Conservation (phyloP, 2,797 vertebrate species). For the Sebastes itinus region DNA sequence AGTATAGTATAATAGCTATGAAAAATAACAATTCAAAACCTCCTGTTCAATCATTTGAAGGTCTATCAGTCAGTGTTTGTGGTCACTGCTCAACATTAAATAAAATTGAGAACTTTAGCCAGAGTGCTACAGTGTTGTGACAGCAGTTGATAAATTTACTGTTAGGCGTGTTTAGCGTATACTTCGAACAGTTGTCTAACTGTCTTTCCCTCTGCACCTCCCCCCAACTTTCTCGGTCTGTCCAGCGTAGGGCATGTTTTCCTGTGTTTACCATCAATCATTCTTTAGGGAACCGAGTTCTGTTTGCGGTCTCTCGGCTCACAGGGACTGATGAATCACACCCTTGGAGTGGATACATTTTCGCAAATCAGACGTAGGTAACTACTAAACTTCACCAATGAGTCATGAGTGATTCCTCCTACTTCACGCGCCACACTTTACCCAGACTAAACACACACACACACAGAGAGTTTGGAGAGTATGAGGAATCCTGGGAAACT, state of each 20-base stretch:
- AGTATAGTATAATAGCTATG: neutral
- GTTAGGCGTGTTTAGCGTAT: neutral
- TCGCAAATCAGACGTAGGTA: constrained; percentile 16
- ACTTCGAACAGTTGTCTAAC: neutral
- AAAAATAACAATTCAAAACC: neutral
- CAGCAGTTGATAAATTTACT: neutral
- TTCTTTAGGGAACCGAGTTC: neutral
- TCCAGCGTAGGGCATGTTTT: neutral
- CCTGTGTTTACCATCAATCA: constrained; percentile 14
- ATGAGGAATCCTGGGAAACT: constrained; percentile 50
- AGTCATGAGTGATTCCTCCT: constrained; percentile 45
- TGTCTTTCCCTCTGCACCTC: neutral
- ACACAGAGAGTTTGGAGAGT: constrained; percentile 8
- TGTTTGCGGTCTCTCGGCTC: neutral
- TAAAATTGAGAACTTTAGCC: neutral
- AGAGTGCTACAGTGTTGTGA: neutral
- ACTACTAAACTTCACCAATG: constrained; percentile 36
- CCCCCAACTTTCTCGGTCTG: neutral
- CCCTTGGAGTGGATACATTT: constrained; percentile 27
- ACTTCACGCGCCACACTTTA: constrained; percentile 11
- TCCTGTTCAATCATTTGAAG: neutral
- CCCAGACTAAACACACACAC: constrained; percentile 55
- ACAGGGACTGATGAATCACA: constrained; percentile 34
- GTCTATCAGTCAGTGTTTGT: neutral
- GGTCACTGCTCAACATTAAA: neutral